Evolutionary conservation across 1,140 invertebrate genomes (phyloP), one percentile per base, ranked within the genome.

Genomic region (Leptopilina boulardi): DNA sequence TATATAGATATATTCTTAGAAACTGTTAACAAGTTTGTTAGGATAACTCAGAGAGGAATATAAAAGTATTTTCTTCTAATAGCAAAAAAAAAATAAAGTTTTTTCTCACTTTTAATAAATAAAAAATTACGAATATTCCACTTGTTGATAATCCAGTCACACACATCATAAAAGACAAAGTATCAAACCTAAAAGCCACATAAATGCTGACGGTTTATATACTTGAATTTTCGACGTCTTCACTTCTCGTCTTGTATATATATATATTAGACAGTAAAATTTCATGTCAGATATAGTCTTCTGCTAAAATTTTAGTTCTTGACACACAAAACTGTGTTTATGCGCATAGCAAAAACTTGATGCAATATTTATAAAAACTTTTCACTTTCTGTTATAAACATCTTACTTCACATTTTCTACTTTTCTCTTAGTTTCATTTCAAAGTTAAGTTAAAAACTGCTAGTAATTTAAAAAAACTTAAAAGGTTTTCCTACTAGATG

Each of bases 111-210:
- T 38, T 51, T 51, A 18, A 51, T 51, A 18, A 51, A 51, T 51
- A 6, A 51, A 47, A 8, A 8, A 51, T n/a, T 51, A n/a, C 47
- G 47, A 51, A n/a, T 51, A 51, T 51, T 51, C 47, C 18, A 15
- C 9, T 51, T 51, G 15, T 5, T 51, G n/a, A 51, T 51, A 51
- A 51, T 51, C 47, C 18, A 51, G 47, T 51, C 47, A 18, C 47
- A 51, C 47, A 51, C 47, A 51, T 51, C 47, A n/a, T 51, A 51
- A 51, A 51, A 51, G n/a, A 51, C 47, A n/a, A 51, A 51, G 18
- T 3, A 18, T 18, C n/a, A 51, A 51, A 51, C 47, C 1, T 51
- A 51, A 51, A 51, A 51, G 13, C 13, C n/a, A 18, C 47, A 51
- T 51, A 51, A 51, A 51, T 4, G 1, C n/a, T 18, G 47, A 51